Evolutionary conservation across 2,797 vertebrate genomes (phyloP).

Genomic region (Telmatherina bonti): DNA sequence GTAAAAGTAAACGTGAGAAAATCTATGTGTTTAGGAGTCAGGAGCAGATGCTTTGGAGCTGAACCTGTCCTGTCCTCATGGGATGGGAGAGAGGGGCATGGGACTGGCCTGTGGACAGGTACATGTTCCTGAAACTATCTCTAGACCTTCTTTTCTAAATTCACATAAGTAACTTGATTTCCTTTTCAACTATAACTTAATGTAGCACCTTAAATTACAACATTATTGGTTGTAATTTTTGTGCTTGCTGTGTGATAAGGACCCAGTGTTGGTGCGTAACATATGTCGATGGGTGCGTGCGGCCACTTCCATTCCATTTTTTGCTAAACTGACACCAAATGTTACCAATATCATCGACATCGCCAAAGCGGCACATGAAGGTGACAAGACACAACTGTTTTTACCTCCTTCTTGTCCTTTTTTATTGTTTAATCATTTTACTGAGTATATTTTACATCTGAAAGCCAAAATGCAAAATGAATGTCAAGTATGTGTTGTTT

Average conservation of each 20-base stretch:
- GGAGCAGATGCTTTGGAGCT: slow-evolving; percentile 86
- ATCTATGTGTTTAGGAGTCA: slow-evolving; percentile 58
- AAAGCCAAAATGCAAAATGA: not conserved
- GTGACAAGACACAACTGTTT: slow-evolving; percentile 65
- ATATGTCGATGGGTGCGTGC: slow-evolving; percentile 97
- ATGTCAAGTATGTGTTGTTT: not conserved
- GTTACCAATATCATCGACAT: slow-evolving; percentile 90
- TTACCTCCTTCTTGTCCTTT: not conserved
- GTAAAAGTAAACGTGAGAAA: not conserved
- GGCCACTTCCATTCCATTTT: slow-evolving; percentile 91
- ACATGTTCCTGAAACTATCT: slow-evolving; percentile 12
- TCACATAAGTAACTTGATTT: not conserved
- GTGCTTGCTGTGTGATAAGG: slow-evolving; percentile 78
- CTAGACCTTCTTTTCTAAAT: not conserved
- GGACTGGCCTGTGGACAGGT: slow-evolving; percentile 94
- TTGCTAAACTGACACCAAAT: slow-evolving; percentile 95
- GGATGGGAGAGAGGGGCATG: slow-evolving; percentile 89
- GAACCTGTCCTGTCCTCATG: slow-evolving; percentile 93
- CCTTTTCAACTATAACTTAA: not conserved
- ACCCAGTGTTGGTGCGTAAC: slow-evolving; percentile 95
- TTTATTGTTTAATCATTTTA: not conserved
- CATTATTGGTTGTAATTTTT: not conserved
- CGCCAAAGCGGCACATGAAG: slow-evolving; percentile 90
- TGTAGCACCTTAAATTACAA: not conserved
- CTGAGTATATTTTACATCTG: not conserved